A percentile compares a stretch with the other conserved stretches of the same genome.
Conservation (phyloP, 2,888 invertebrate genomes). For the Sthenelais limicola region DNA sequence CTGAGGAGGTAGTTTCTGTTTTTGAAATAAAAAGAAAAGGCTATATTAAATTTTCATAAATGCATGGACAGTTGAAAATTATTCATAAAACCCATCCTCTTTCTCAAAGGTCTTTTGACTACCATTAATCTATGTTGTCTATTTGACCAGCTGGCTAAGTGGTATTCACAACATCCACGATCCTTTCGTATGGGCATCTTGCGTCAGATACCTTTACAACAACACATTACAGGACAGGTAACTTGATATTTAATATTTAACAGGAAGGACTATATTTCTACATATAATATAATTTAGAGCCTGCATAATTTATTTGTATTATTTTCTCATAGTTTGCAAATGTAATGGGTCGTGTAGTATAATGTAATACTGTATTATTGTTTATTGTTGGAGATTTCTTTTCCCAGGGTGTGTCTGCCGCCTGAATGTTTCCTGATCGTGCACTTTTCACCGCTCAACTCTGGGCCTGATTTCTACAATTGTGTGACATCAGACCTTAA, state of each 20-base stretch:
- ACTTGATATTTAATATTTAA: too few species aligned
- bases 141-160: constrained; percentile 67
- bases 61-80: not conserved
- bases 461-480: constrained; percentile 69
- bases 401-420: constrained; percentile 64
- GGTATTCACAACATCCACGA: constrained; percentile 65
- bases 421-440: constrained; percentile 69
- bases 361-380: too few species aligned
- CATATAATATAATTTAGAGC: too few species aligned
- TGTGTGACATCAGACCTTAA: constrained; percentile 55
- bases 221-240: constrained; percentile 65
- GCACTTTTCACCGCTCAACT: constrained; percentile 65
- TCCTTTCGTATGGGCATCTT: constrained; percentile 69
- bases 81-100: not conserved
- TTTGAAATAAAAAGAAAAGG: constrained; percentile 1
- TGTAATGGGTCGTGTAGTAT: too few species aligned
- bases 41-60: not conserved
- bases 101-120: not conserved
- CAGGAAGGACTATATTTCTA: too few species aligned
- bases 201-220: constrained; percentile 66
- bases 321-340: too few species aligned
- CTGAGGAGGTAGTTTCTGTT: not conserved
- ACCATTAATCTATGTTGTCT: not conserved
- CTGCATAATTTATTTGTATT: too few species aligned
- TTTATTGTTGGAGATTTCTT: not conserved